Evolutionary conservation across 2,113 vertebrate species (phyloP), one percentile per base, ranked within the genome.

Genomic region (Talpa occidentalis): DNA sequence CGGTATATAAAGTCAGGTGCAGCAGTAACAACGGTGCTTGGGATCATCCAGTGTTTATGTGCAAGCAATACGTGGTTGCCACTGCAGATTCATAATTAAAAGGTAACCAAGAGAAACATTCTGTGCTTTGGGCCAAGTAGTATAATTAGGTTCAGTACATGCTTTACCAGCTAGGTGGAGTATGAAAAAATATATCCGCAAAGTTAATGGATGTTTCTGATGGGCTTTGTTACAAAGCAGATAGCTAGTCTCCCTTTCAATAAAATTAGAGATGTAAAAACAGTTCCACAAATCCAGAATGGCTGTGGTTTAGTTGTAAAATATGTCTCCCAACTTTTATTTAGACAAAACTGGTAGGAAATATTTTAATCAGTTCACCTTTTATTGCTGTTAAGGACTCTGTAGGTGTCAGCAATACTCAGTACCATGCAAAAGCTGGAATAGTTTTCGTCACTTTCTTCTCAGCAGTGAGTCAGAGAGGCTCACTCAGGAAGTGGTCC

Each of bases 101-200:
- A 96, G 70, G 83, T 64, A 89, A 93, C 37, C 8, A 2, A 94
- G 72, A 56, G 70, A 90, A 87, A 84, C 60, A 72, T 44, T 74
- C 28, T 80, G 12, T 40, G 44, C 44, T 96, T 89, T 74, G 87
- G 74, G 49, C 56, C 37, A 47, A 86, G 37, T 16, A 15, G 17
- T 84, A 3, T 79, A 74, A 93, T 85, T 86, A 91, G 21, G 32
- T 21, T 15, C 69, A 86, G 66, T 22, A 74, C 21, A 32, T 12
- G 6, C 49, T 87, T 67, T 90, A 19, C 52, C 88, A 62, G n/a
- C 22, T 67, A 62, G 54, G 44, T 35, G 2, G 44, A 54, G 11
- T 40, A 21, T 32, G 28, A 22, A 59, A 59, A 42, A 54, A 26
- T 14, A 40, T 11, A 14, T 28, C 28, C 4, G 14, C 21, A 24